Evolutionary conservation across 2,113 vertebrate genomes (phyloP), one percentile per base, ranked within the genome.

Genomic region (Anolis sagrei): DNA sequence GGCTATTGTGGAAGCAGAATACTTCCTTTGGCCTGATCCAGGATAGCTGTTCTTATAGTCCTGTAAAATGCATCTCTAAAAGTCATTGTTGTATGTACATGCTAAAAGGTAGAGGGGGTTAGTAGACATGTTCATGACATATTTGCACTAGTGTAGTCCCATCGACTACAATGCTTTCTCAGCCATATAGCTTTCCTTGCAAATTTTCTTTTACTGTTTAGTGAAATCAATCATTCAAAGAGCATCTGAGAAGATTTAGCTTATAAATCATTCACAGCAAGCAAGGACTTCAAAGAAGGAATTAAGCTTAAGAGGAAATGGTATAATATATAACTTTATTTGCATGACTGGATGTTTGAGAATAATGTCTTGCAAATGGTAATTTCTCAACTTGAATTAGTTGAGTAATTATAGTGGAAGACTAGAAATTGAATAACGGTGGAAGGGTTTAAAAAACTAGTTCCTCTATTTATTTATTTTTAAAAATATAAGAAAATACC

Each of bases 301-400:
- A 87, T 76, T 87, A 77, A 72, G 54, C 51, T 44, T 87, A 77
- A 87, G 74, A 87, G 79, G 39, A 86, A 82, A 81, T 61, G 34
- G 34, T 76, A 76, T 81, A 76, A 82, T 76, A 82, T 54, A 76
- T 76, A 76, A 87, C 64, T 76, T 86, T 70, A 87, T 82, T 87
- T 87, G 49, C 74, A 82, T 48, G 80, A 27, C 39, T 85, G 25
- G 64, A 68, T 78, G 48, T 32, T 61, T 81, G 73, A 70, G 74
- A 81, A 77, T 82, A 87, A 34, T 70, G 27, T 87, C 34, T 76
- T 76, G 34, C 51, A 86, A 80, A 74, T 74, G 78, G 34, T 79
- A 81, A 86, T 86, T 86, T 81, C 61, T 81, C 70, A 86, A 74
- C 39, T 81, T 44, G 70, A 86, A 74, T 86, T 80, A 86, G 61